Percentiles rank a stretch among this genome's conserved stretches.
Conservation (phyloP, 2,888 invertebrate genomes). For the Cheilosia grossa region DNA sequence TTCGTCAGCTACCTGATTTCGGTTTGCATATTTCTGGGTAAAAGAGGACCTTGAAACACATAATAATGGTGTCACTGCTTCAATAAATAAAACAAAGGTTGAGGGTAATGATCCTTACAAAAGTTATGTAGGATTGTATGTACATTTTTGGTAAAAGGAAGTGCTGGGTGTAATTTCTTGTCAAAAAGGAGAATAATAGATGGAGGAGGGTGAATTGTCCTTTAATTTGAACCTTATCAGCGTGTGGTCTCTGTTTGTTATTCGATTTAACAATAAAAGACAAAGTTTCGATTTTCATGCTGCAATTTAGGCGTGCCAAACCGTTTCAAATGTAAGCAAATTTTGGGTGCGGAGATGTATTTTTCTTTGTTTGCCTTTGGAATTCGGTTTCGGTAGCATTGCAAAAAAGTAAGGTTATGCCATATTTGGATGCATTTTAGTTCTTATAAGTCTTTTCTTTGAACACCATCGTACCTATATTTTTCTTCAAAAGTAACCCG, state of each 20-base stretch:
- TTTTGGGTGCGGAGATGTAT: too few species aligned
- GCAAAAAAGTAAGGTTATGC: too few species aligned
- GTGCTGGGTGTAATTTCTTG: constrained; percentile 1
- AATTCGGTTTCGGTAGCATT: too few species aligned
- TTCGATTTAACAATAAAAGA: background rate
- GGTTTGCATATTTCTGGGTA: constrained; percentile 22
- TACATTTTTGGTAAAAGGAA: background rate
- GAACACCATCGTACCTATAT: too few species aligned
- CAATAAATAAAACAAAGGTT: constrained; percentile 14
- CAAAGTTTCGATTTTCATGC: background rate
- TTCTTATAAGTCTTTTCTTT: too few species aligned
- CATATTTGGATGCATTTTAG: too few species aligned
- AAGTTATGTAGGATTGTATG: background rate
- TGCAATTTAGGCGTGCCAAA: background rate
- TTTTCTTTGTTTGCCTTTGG: too few species aligned
- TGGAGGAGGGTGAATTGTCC: constrained; percentile 21
- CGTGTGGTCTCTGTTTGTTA: constrained; percentile 11
- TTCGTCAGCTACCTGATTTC: constrained; percentile 29
- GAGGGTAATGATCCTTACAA: constrained; percentile 27
- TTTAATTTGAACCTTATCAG: constrained; percentile 13
- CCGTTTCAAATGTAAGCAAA: too few species aligned
- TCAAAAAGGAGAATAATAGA: background rate
- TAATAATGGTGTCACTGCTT: constrained; percentile 20
- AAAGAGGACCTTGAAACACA: constrained; percentile 46
- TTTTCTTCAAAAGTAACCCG: too few species aligned